These are phyloP conservation scores for Rhynchomys soricoides DNA, from an alignment of 2,113 vertebrate genomes.

Conservation along the genomic window DNA sequence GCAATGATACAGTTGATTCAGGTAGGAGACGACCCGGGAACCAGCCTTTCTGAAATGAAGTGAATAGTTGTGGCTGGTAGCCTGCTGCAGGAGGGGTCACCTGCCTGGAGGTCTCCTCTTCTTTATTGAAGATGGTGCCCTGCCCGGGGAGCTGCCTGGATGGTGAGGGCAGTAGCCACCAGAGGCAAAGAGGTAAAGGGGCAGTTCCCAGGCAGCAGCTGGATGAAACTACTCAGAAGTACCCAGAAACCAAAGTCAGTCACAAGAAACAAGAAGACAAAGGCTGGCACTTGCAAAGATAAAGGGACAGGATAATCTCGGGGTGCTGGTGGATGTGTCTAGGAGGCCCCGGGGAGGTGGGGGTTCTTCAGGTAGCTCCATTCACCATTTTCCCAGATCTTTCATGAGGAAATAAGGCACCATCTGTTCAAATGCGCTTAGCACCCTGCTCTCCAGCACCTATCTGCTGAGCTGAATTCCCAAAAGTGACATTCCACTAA, in stretches of 20 bases:
- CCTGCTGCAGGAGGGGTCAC: background rate
- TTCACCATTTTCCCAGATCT: background rate
- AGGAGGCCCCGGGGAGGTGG: background rate
- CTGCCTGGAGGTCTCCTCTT: background rate
- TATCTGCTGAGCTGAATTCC: background rate
- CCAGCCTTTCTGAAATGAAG: background rate
- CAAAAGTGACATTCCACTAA: background rate
- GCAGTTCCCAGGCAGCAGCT: constrained; percentile 33
- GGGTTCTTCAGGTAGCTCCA: background rate
- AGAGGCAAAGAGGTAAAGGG: background rate
- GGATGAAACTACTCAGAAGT: background rate
- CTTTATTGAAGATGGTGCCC: background rate
- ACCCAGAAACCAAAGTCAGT: constrained; percentile 54
- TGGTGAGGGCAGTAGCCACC: background rate
- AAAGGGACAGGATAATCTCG: background rate
- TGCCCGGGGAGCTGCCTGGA: background rate
- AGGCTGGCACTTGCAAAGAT: background rate
- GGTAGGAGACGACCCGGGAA: background rate
- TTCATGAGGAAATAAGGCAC: background rate
- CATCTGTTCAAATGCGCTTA: background rate
- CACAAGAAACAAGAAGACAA: constrained; percentile 45
- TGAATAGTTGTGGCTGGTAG: background rate
- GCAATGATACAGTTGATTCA: background rate
- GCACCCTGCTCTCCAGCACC: background rate
- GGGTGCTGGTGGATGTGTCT: background rate